Base-by-base conservation (phyloP, 2,888 invertebrate genomes). In the Lampropteryx suffumata region DNA sequence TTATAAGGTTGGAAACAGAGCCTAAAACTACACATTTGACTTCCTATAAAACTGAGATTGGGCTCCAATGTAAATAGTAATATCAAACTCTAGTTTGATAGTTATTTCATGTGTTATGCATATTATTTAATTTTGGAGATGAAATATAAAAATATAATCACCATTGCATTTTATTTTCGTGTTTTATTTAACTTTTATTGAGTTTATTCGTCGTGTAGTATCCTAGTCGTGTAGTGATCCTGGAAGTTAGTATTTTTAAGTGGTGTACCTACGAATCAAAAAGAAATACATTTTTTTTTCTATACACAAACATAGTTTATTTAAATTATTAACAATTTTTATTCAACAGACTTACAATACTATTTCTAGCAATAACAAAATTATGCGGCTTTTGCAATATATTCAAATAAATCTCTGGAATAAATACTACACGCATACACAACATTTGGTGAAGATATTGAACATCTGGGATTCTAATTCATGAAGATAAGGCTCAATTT, bases 71-170 rank as follows among this genome's bases (percentile, higher is more conserved):
- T 86, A 85, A 71, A 85, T 86, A 86, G 70, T 83, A 83, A 77
- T 76, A 79, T 75, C 66, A 67, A 17, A 66, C 58, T 71, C 75
- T 78, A 79, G 71, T 76, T 84, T 69, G 69, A 77, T 79, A 67
- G 76, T 79, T 82, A 78, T 75, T 78, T 76, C 75, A 74, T 84
- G 78, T 85, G 82, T 84, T 80, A 79, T 57, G 73, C 75, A 82
- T 83, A 85, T 83, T 72, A 74, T 74, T 84, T 86, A 82, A 86
- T 83, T 84, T 83, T 76, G 78, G 73, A 76, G 69, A 78, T 72
- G 53, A 59, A 59, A 50, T 59, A 59, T 59, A 71, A 71, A 77
- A 84, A 86, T 87, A 89, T 88, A 87, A 88, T 87, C 88, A 84
- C 81, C 79, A 87, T 83, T 86, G 85, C 86, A 87, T 87, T 86